Evolutionary conservation across 2,888 invertebrate species (phyloP), one percentile per base, ranked within the genome.

Genomic region (Neoitamus cyanurus): DNA sequence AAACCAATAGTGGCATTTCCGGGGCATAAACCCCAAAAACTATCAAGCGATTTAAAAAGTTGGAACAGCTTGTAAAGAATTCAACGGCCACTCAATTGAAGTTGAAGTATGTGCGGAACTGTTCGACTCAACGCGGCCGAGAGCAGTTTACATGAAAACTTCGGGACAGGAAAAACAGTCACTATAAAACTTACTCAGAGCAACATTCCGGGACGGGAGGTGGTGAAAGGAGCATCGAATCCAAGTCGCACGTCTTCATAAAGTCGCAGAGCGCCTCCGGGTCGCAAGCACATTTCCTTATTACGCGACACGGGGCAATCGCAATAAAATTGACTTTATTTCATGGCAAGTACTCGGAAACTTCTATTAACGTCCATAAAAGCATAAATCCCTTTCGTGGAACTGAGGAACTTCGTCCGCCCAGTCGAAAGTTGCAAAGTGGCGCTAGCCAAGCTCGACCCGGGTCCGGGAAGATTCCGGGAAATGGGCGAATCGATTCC

Each of bases 321-420:
- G 58, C 58, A 58, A 58, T 58, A 58, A 58, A 58, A 58, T 58
- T 58, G 58, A 58, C 58, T 58, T 58, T 58, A 58, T 58, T 58
- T 58, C 20, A 58, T 20, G 58, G 58, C 20, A 58, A 58, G 58
- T 58, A 20, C 58, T 58, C 25, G 6, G 58, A 25, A 58, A 58
- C 25, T 58, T 58, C 58, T 58, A 58, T 58, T 58, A 58, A 58
- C 58, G 58, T 58, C 58, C 58, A 58, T 58, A 58, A 58, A 58
- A 58, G 25, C 58, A 58, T 58, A 58, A 58, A 58, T 58, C 25
- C 58, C 58, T 20, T 58, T 58, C 58, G 20, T 20, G 42, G 42
- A n/a, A 42, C n/a, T 3, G 42, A 6, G 25, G 20, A 58, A 58
- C 58, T 58, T 58, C 25, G 58, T 25, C 25, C 1, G 58, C 58